Percentiles rank a stretch among this genome's conserved stretches.
Evolutionary conservation across 1,140 invertebrate species (phyloP).

Genomic region (Ditylenchus dipsaci): DNA sequence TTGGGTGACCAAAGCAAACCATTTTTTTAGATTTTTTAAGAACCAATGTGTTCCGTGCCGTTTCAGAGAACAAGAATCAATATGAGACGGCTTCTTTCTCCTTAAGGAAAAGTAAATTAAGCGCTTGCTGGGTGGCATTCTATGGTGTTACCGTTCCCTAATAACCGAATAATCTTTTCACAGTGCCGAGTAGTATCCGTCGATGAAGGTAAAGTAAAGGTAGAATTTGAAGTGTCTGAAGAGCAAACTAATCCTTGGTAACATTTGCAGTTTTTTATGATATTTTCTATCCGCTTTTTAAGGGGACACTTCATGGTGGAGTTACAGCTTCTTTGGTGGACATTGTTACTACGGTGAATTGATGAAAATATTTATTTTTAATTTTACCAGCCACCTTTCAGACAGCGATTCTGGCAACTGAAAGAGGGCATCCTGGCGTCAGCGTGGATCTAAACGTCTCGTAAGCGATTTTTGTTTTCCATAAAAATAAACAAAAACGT

Average conservation of each 20-base stretch:
- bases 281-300: neutral
- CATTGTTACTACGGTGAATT: constrained; percentile 32
- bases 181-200: constrained; percentile 31
- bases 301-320: constrained; percentile 31
- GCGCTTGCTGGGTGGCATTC: too few relatives aligned
- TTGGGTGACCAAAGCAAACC: too few relatives aligned
- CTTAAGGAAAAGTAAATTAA: too few relatives aligned
- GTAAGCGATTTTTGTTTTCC: constrained; percentile 21
- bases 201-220: constrained; percentile 27
- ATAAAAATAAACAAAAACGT: constrained; percentile 65
- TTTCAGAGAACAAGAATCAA: too few relatives aligned
- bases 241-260: constrained; percentile 8
- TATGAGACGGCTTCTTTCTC: too few relatives aligned
- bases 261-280: neutral
- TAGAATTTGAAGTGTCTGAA: constrained; percentile 39
- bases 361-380: neutral
- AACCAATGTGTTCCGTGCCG: too few relatives aligned
- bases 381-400: neutral
- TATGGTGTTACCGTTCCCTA: too few relatives aligned
- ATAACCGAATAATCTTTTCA: neutral
- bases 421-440: constrained; percentile 21
- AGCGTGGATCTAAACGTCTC: constrained; percentile 29
- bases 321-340: constrained; percentile 34
- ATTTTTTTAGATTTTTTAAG: too few relatives aligned
- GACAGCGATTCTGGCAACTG: too few relatives aligned